Conservation (phyloP, 1,140 invertebrate species). For the Caenorhabditis inopinata region DNA sequence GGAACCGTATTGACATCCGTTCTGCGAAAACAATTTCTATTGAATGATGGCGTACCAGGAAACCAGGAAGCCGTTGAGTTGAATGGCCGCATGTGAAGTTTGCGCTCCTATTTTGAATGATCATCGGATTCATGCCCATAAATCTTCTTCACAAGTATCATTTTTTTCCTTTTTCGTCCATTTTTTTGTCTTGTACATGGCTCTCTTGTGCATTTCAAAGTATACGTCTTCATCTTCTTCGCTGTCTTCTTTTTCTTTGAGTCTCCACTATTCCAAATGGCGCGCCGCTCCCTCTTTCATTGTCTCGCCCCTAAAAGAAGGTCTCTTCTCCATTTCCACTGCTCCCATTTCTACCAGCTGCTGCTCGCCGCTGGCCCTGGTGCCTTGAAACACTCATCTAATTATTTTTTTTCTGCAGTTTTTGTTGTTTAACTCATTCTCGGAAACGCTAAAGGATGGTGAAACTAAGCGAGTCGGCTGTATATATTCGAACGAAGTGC, state of each 20-base stretch:
- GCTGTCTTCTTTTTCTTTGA: background rate
- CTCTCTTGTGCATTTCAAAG: slow-evolving; percentile 22
- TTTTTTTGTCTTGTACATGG: background rate
- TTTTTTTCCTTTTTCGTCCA: background rate
- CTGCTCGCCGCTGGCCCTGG: background rate
- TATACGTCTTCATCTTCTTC: slow-evolving; percentile 18
- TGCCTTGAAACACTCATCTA: background rate
- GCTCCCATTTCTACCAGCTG: background rate
- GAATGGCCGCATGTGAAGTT: too few relatives aligned
- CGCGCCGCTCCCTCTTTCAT: background rate
- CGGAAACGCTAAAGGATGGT: slow-evolving; percentile 43
- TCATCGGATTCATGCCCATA: background rate
- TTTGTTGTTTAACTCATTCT: slow-evolving; percentile 18
- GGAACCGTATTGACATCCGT: too few relatives aligned
- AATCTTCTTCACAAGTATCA: background rate
- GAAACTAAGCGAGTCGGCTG: slow-evolving; percentile 48
- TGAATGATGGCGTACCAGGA: too few relatives aligned
- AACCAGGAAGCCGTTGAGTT: too few relatives aligned
- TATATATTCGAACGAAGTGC: slow-evolving; percentile 53
- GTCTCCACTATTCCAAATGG: slow-evolving; percentile 5
- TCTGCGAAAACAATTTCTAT: too few relatives aligned
- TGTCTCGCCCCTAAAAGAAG: background rate
- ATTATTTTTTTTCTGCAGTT: background rate
- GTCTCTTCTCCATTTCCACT: slow-evolving; percentile 16
- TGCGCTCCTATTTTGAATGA: too few relatives aligned